Conservation (phyloP, 2,113 vertebrate genomes). For the Eudyptes chrysolophus region DNA sequence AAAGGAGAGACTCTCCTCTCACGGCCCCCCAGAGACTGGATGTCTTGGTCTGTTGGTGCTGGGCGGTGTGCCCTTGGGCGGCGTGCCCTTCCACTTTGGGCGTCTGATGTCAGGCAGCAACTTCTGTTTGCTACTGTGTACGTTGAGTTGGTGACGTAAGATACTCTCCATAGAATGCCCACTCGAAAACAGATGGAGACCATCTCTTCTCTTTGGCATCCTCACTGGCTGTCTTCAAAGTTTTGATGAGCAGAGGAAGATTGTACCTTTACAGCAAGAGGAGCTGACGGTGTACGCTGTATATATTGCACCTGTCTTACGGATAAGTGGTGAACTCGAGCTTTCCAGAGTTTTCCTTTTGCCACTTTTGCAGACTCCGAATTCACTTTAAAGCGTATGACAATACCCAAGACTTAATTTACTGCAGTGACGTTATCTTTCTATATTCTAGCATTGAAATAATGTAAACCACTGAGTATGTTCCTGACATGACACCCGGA, state of each 20-base stretch:
- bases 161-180: background rate
- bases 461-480: background rate
- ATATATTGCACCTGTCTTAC: background rate
- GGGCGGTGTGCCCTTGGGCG: background rate
- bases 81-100: background rate
- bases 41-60: background rate
- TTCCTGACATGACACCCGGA: background rate
- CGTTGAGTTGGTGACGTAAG: background rate
- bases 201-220: background rate
- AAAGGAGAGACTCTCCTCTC: background rate
- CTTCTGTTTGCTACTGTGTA: background rate
- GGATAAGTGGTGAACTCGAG: background rate
- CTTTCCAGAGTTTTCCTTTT: background rate
- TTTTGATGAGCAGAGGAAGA: background rate
- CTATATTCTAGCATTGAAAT: background rate
- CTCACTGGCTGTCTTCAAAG: background rate
- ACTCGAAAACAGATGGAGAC: background rate
- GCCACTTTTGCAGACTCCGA: background rate
- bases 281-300: background rate
- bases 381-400: background rate
- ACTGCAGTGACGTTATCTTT: background rate
- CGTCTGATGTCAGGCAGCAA: conserved; percentile 34
- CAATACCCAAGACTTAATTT: background rate
- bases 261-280: background rate
- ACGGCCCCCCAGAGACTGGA: background rate